phyloP scores from a whole-genome alignment of 2,797 vertebrate genomes.

The Siniperca undulata region DNA sequence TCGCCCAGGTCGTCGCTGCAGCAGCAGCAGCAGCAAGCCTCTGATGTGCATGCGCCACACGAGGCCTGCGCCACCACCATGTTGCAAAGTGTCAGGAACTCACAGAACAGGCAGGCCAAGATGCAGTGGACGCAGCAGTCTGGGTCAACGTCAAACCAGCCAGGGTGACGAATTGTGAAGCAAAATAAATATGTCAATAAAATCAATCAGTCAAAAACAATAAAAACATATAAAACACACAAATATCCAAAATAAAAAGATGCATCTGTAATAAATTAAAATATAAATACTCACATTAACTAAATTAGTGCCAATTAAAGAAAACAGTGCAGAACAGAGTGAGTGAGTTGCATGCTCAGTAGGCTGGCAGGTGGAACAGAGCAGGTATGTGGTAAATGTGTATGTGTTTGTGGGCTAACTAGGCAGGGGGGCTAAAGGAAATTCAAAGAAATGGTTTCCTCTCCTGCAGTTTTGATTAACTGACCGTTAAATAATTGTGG shows the following conservation, averaged over 20 bases:
- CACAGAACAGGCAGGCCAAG: slow-evolving; percentile 98
- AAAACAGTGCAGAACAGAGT: background rate
- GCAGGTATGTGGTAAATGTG: slow-evolving; percentile 30
- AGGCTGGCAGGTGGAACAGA: slow-evolving; percentile 35
- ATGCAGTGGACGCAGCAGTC: slow-evolving; percentile 99
- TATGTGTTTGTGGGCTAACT: slow-evolving; percentile 8
- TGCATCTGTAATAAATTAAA: background rate
- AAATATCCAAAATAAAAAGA: background rate
- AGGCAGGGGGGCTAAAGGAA: slow-evolving; percentile 37
- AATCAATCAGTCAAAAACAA: slow-evolving; percentile 17
- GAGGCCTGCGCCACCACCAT: slow-evolving; percentile 95
- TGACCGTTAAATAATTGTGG: slow-evolving; percentile 84
- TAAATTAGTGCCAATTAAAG: background rate
- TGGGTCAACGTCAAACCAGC: slow-evolving; percentile 70
- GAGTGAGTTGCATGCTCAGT: slow-evolving; percentile 35
- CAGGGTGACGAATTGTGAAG: slow-evolving; percentile 19
- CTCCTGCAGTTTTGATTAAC: slow-evolving; percentile 85
- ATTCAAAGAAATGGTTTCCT: slow-evolving; percentile 78
- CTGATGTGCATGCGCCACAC: slow-evolving; percentile 92
- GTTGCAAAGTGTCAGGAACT: slow-evolving; percentile 97
- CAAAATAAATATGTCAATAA: slow-evolving; percentile 8
- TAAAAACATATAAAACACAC: slow-evolving; percentile 21
- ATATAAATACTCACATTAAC: background rate
- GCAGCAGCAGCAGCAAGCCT: slow-evolving; percentile 96
- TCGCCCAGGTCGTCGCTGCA: slow-evolving; percentile 94